Percentiles rank a stretch among this genome's conserved stretches.
These are phyloP conservation scores for Serranus cabrilla DNA, from an alignment of 2,797 vertebrate genomes.

Conservation along the genomic window DNA sequence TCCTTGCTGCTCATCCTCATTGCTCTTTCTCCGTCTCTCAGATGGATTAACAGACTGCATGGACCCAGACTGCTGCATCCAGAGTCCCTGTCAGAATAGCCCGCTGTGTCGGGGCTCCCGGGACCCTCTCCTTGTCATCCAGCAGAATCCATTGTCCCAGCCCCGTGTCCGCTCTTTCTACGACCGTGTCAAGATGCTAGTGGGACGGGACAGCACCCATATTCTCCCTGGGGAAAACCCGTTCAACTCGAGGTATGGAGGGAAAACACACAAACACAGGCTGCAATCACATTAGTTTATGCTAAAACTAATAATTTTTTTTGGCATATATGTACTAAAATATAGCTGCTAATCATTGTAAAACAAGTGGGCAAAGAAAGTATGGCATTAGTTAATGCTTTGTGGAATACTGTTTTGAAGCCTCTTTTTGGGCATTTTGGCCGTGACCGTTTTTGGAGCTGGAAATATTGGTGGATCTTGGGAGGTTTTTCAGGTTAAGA, in stretches of 20 bases:
- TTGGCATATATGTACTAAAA: too few relatives aligned
- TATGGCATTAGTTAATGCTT: too few relatives aligned
- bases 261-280: not conserved
- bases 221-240: constrained; percentile 96
- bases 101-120: constrained; percentile 95
- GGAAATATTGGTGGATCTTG: too few relatives aligned
- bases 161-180: constrained; percentile 93
- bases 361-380: too few relatives aligned
- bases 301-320: too few relatives aligned
- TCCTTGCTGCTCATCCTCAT: constrained; percentile 12
- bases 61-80: constrained; percentile 98
- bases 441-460: too few relatives aligned
- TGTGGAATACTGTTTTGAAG: too few relatives aligned
- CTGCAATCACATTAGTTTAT: not conserved
- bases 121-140: constrained; percentile 96
- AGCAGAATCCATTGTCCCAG: constrained; percentile 89
- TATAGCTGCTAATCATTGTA: too few relatives aligned
- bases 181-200: constrained; percentile 95
- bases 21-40: constrained; percentile 65
- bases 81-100: constrained; percentile 94
- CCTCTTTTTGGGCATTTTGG: too few relatives aligned
- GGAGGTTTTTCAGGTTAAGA: too few relatives aligned
- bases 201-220: constrained; percentile 96
- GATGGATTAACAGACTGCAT: constrained; percentile 98
- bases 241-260: constrained; percentile 95